phyloP scores from a whole-genome alignment of 2,888 invertebrate species.

The Bombylius discolor region DNA sequence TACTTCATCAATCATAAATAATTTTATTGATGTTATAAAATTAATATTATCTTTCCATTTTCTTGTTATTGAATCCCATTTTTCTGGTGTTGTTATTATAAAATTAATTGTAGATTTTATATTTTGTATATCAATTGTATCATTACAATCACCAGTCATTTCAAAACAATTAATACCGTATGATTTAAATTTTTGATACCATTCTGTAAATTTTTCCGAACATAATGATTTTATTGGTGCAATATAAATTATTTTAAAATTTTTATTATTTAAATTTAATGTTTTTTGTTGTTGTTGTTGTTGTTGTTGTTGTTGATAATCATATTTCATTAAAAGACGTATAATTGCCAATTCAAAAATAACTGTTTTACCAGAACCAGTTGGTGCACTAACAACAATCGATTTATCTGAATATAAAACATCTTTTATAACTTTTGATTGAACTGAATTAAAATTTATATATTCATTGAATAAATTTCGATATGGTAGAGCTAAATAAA shows the following conservation, averaged over 20 bases:
- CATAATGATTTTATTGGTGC: slow-evolving; percentile 71
- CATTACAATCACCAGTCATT: slow-evolving; percentile 56
- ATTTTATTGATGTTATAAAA: slow-evolving; percentile 47
- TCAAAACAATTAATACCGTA: slow-evolving; percentile 52
- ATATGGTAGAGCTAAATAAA: slow-evolving; percentile 39
- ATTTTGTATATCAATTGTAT: slow-evolving; percentile 49
- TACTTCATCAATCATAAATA: slow-evolving; percentile 64
- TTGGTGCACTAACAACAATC: slow-evolving; percentile 64
- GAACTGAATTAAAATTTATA: slow-evolving; percentile 57
- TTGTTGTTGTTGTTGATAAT: slow-evolving; percentile 15
- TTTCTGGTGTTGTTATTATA: slow-evolving; percentile 71
- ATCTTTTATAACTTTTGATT: slow-evolving; percentile 56
- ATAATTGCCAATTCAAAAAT: slow-evolving; percentile 72
- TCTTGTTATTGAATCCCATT: slow-evolving; percentile 70
- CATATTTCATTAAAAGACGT: slow-evolving; percentile 45
- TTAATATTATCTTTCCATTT: slow-evolving; percentile 55
- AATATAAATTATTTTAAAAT: slow-evolving; percentile 68
- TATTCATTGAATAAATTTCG: slow-evolving; percentile 42
- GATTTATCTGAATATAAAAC: slow-evolving; percentile 55
- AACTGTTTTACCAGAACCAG: slow-evolving; percentile 72
- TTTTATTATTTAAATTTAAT: slow-evolving; percentile 27
- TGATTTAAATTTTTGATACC: slow-evolving; percentile 54
- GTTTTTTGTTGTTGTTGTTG: background rate
- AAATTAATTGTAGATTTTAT: slow-evolving; percentile 42
- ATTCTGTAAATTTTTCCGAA: slow-evolving; percentile 55